Evolutionary conservation across 1,140 invertebrate species (phyloP).

Genomic region (Neodiprion pinetum): DNA sequence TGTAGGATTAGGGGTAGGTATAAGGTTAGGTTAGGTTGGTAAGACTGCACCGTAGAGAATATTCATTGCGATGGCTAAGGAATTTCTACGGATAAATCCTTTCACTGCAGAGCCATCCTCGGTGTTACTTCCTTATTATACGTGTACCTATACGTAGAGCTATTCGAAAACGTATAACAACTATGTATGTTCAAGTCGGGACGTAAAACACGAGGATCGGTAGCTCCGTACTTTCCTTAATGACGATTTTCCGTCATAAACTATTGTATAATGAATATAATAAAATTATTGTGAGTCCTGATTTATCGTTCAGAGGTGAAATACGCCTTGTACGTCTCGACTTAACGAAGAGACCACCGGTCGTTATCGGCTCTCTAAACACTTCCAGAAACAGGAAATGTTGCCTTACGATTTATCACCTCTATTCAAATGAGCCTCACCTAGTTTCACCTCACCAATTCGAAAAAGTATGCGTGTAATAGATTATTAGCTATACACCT

Average conservation of each 20-base stretch:
- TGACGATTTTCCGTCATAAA: not conserved
- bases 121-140: too few species aligned
- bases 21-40: too few species aligned
- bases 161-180: too few species aligned
- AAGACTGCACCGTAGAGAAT: too few species aligned
- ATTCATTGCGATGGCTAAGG: too few species aligned
- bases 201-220: not conserved
- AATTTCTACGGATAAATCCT: too few species aligned
- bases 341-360: not conserved
- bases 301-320: not conserved
- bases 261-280: not conserved
- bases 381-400: not conserved
- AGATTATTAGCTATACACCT: not conserved
- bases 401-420: not conserved
- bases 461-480: too few species aligned
- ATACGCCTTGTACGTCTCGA: not conserved
- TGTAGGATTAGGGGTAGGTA: too few species aligned
- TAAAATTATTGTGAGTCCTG: not conserved
- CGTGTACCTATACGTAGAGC: too few species aligned
- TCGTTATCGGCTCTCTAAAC: constrained; percentile 1
- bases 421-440: not conserved
- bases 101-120: too few species aligned
- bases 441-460: too few species aligned
- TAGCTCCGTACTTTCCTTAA: not conserved
- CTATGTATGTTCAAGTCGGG: not conserved